Evolutionary conservation across 2,888 invertebrate genomes (phyloP), one percentile per base, ranked within the genome.

Genomic region (Cylloceria caligata): DNA sequence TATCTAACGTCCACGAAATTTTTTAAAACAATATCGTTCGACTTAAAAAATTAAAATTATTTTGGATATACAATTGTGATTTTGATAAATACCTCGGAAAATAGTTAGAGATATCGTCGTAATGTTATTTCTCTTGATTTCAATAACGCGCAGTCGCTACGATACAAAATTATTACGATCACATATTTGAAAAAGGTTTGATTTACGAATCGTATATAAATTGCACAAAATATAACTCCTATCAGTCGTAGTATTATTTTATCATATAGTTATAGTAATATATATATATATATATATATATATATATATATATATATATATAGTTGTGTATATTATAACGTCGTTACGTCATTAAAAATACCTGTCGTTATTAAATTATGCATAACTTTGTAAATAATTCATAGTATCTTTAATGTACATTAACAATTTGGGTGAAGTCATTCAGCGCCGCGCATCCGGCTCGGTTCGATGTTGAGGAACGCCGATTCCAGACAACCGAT

Each of bases 381-480:
- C 39, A 62, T 76, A 64, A 69, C 60, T 71, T 76, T 77, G 77
- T 77, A 80, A 84, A 80, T 81, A 81, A 83, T 83, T 79, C 78
- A 68, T 84, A 73, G 68, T 81, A 81, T 83, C 79, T 78, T 83
- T 77, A 76, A 81, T 81, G 71, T 71, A 80, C 64, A 81, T 68
- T 65, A 81, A 83, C 76, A 77, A 81, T 75, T 81, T 69, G 60
- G 69, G 52, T 78, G 62, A 49, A 67, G 34, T 69, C 75, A 27
- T 68, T 45, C 60, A 34, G 30, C 57, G 65, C 42, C 39, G 60
- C 34, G 39, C 36, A 49, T 62, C 60, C 67, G 65, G n/a, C 69
- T 68, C 36, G 76, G 52, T 57, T 76, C 62, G 71, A 67, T 67
- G 42, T 55, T 64, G 77, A 74, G 24, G 21, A 49, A 52, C 60